Base-by-base conservation (phyloP, 2,797 vertebrate species). In the Pangasius mekongensis region DNA sequence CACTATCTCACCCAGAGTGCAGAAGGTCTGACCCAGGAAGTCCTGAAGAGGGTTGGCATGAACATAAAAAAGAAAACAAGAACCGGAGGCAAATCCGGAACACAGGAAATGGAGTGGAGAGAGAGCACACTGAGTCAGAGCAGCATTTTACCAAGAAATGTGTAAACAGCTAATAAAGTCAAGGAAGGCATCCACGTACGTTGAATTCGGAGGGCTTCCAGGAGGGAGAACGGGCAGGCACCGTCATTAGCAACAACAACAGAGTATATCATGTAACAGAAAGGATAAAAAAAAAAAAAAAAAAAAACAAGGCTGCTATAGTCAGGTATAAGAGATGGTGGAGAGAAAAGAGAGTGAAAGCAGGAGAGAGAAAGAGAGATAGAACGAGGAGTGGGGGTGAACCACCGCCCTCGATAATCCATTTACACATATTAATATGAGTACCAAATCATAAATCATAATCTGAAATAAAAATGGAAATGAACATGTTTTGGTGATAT, bases 1-100 rank as follows among this genome's bases (percentile, higher is more conserved):
- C 86, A 99, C 98, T 0, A 99, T 98, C 94, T 99, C 98, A 24
- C 98, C 98, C 71, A 99, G 94, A 2, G 98, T 99, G 91, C 98
- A 99, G 94, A 97, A 95, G 62, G 97, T 95, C 93, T 98, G 98
- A 90, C 98, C 98, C 92, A 99, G 95, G 94, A 99, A 99, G 93
- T 99, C 98, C 98, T 99, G 93, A 56, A 86, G 62, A 85, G 73
- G 56, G 52, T 60, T 39, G 36, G 66, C 86, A 88, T 71, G 47
- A 86, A 83, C 87, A 87, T 93, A 87, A 91, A 81, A 83, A 90
- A 66, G 88, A 88, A 89, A 88, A 84, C 47, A 62, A 54, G 64
- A 9, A 36, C 82, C 71, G 43, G 71, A 84, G 82, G 71, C 81
- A 52, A 76, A 89, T 76, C 78, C 88, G 39, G 18, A 62, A 71